A percentile compares a stretch with the other conserved stretches of the same genome.
phyloP scores from a whole-genome alignment of 2,888 invertebrate genomes.

The Sussaba pulchella region DNA sequence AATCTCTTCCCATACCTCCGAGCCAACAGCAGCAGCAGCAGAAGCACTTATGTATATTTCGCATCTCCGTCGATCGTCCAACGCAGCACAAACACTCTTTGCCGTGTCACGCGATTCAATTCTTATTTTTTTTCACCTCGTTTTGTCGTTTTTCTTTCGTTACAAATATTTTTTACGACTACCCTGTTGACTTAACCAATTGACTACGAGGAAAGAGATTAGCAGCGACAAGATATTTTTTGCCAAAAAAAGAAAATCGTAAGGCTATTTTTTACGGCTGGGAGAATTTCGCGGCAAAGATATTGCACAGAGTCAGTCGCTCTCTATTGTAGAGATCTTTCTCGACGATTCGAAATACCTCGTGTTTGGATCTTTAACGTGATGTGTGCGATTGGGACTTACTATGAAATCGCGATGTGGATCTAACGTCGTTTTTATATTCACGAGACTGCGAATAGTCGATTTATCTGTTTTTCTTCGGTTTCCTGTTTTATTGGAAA shows the following conservation, averaged over 20 bases:
- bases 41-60: background rate
- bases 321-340: no score
- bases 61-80: constrained; percentile 3
- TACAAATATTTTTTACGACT: background rate
- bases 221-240: no score
- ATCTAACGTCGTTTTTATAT: constrained; percentile 15
- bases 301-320: no score
- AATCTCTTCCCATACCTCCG: constrained; percentile 14
- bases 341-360: background rate
- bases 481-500: background rate
- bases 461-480: background rate
- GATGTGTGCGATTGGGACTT: background rate
- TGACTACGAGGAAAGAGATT: no score
- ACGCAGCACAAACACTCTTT: constrained; percentile 3
- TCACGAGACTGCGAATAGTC: constrained; percentile 46
- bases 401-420: no score
- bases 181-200: no score
- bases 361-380: background rate
- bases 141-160: constrained; percentile 10
- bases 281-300: no score
- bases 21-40: no score
- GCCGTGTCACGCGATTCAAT: constrained; percentile 7
- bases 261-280: no score
- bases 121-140: constrained; percentile 2
- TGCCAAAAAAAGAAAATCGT: no score